phyloP scores from a whole-genome alignment of 2,888 invertebrate genomes.

The Pammene aurita region DNA sequence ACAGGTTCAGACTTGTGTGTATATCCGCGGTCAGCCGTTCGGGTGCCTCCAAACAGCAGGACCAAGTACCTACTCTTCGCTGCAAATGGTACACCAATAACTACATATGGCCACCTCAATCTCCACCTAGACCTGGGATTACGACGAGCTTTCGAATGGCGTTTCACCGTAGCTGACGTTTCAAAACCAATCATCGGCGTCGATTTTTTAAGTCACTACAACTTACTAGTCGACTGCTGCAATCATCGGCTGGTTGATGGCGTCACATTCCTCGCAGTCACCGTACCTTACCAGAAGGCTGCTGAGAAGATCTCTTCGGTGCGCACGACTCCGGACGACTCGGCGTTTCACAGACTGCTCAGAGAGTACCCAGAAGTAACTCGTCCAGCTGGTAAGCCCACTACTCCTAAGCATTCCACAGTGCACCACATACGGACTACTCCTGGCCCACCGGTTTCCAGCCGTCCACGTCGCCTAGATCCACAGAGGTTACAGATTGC shows the following conservation, averaged over 20 bases:
- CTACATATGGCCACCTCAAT: slow-evolving; percentile 5
- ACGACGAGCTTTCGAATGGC: slow-evolving; percentile 10
- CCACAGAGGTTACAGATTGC: slow-evolving; percentile 41
- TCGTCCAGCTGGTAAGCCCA: slow-evolving; percentile 14
- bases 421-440: slow-evolving; percentile 46
- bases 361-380: slow-evolving; percentile 7
- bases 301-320: slow-evolving; percentile 3
- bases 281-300: background rate
- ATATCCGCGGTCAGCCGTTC: slow-evolving; percentile 11
- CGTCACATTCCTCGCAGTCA: background rate
- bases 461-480: slow-evolving; percentile 43
- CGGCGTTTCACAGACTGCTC: slow-evolving; percentile 1
- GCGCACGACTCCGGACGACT: background rate
- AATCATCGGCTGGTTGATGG: background rate
- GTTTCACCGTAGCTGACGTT: slow-evolving; percentile 5
- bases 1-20: slow-evolving; percentile 1
- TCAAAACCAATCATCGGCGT: slow-evolving; percentile 14
- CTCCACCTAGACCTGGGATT: slow-evolving; percentile 9
- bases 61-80: slow-evolving; percentile 5
- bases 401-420: slow-evolving; percentile 42
- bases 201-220: slow-evolving; percentile 8
- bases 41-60: slow-evolving; percentile 4
- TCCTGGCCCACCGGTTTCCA: slow-evolving; percentile 44
- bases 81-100: slow-evolving; percentile 8
- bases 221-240: slow-evolving; percentile 2